Evolutionary conservation across 2,113 vertebrate species (phyloP).

Genomic region (Alouatta palliata): DNA sequence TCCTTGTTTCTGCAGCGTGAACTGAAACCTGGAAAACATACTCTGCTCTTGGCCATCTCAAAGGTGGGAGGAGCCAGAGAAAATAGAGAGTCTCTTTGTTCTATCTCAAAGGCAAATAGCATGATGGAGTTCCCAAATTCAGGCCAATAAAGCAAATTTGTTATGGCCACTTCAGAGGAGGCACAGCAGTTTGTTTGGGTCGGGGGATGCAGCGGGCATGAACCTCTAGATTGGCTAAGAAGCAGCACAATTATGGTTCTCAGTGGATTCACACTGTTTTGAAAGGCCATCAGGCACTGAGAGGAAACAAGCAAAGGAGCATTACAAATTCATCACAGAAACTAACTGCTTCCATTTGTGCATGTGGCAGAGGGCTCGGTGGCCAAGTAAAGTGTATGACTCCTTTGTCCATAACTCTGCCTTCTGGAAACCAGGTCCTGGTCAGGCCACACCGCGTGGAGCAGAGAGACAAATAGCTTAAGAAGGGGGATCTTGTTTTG

Average conservation of each 20-base stretch:
- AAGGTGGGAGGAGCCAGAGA: constrained; percentile 26
- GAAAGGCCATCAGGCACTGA: neutral
- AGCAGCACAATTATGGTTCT: neutral
- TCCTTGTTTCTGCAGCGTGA: neutral
- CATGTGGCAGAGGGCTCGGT: neutral
- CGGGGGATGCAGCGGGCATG: neutral
- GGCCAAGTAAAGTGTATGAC: neutral
- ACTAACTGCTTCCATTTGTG: constrained; percentile 53
- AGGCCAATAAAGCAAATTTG: constrained; percentile 53
- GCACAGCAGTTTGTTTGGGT: neutral
- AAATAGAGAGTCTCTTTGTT: constrained; percentile 63
- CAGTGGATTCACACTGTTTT: neutral
- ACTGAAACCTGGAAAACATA: neutral
- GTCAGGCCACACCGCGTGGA: neutral
- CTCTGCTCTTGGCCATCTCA: neutral
- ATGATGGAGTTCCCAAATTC: neutral
- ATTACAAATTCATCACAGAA: constrained; percentile 55
- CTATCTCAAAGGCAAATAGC: constrained; percentile 22
- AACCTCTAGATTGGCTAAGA: neutral
- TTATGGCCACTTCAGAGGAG: constrained; percentile 42
- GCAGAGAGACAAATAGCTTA: neutral
- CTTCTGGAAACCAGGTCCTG: neutral
- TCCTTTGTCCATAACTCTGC: neutral
- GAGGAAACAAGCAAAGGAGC: constrained; percentile 6
- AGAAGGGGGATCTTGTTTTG: neutral